These are phyloP conservation scores for Nasonia vitripennis DNA, from an alignment of 1,140 invertebrate species.

Conservation along the genomic window DNA sequence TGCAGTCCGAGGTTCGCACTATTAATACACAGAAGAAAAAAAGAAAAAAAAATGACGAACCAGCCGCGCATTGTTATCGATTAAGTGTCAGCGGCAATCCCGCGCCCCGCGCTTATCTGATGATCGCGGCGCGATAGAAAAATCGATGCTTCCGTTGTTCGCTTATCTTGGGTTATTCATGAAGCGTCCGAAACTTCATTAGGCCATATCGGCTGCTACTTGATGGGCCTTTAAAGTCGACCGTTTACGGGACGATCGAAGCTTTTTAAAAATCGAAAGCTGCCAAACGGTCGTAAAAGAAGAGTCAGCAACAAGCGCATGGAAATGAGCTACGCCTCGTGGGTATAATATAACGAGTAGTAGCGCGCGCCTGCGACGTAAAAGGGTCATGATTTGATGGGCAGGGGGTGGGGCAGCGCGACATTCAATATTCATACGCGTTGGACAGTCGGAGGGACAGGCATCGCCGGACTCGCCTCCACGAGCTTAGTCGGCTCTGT, in stretches of 20 bases:
- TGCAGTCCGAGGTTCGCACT: neutral
- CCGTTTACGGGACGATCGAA: neutral
- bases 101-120: no score
- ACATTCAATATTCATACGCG: slow-evolving; percentile 67
- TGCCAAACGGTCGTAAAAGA: neutral
- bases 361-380: slow-evolving; percentile 13
- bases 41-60: neutral
- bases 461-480: neutral
- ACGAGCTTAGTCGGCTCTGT: neutral
- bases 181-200: no score
- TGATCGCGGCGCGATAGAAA: slow-evolving; percentile 37
- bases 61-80: slow-evolving; percentile 29
- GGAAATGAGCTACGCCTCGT: no score
- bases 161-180: neutral
- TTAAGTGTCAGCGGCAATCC: slow-evolving; percentile 45
- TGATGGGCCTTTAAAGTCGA: no score
- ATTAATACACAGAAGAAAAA: neutral
- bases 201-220: no score
- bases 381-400: slow-evolving; percentile 65
- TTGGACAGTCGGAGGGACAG: slow-evolving; percentile 11
- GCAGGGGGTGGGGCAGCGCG: slow-evolving; percentile 36
- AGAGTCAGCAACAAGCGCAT: no score
- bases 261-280: neutral
- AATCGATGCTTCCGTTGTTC: slow-evolving; percentile 37
- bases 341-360: neutral